Evolutionary conservation across 23 tunicate genomes (phyloP).

Genomic region (Phallusia fumigata): DNA sequence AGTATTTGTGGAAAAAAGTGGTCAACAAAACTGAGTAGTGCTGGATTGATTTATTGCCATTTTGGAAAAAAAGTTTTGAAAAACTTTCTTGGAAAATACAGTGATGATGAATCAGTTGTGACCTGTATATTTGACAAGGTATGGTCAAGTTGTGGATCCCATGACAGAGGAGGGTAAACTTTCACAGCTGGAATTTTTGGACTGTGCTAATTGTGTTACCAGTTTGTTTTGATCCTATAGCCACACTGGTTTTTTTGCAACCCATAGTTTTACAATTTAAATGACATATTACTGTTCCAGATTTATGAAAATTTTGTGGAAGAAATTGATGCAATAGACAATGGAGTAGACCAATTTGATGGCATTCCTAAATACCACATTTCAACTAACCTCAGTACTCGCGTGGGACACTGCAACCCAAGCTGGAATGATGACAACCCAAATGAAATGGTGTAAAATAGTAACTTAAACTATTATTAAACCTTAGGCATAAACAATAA

Average conservation of each 20-base stretch:
- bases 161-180: too few species aligned
- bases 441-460: slow-evolving; percentile 58
- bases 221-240: too few species aligned
- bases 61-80: slow-evolving; percentile 75
- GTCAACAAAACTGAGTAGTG: slow-evolving; percentile 92
- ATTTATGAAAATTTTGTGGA: slow-evolving; percentile 83
- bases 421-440: slow-evolving; percentile 76
- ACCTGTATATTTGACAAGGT: slow-evolving; percentile 62
- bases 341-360: slow-evolving; percentile 85
- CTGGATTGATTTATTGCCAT: slow-evolving; percentile 89
- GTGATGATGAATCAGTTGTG: slow-evolving; percentile 28
- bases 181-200: too few species aligned
- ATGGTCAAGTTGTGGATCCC: too few species aligned
- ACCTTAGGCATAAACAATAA: background rate
- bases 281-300: background rate
- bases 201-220: too few species aligned
- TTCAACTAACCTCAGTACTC: slow-evolving; percentile 39
- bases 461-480: background rate
- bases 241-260: too few species aligned
- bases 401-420: slow-evolving; percentile 71
- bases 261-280: too few species aligned
- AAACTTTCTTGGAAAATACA: slow-evolving; percentile 11
- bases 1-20: slow-evolving; percentile 51
- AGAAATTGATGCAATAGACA: slow-evolving; percentile 93
- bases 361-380: slow-evolving; percentile 53